These are phyloP conservation scores for Pegoplata infirma DNA, from an alignment of 2,888 invertebrate species.

Conservation along the genomic window DNA sequence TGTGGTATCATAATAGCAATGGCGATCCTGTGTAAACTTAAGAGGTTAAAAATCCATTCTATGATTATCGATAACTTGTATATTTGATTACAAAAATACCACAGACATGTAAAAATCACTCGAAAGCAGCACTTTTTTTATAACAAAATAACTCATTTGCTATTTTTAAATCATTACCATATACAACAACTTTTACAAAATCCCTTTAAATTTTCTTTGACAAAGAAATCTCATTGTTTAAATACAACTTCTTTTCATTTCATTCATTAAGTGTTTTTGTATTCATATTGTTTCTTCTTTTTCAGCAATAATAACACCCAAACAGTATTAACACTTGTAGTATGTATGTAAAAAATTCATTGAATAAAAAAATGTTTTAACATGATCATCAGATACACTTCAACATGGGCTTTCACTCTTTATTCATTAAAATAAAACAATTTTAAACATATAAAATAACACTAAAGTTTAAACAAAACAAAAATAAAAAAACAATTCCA, in stretches of 20 bases:
- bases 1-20: too few species aligned
- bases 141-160: too few species aligned
- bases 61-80: too few species aligned
- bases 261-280: conserved; percentile 1
- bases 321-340: background rate
- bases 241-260: background rate
- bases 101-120: too few species aligned
- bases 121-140: too few species aligned
- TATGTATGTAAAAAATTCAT: background rate
- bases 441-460: background rate
- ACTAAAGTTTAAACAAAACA: too few species aligned
- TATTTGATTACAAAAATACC: too few species aligned
- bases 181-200: background rate
- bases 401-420: conserved; percentile 15
- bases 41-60: too few species aligned
- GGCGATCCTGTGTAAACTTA: too few species aligned
- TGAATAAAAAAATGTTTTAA: background rate
- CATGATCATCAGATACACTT: background rate
- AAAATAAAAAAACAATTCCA: background rate
- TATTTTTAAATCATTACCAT: background rate
- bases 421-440: background rate
- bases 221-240: conserved; percentile 4
- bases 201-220: conserved; percentile 5
- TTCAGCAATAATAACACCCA: conserved; percentile 2
- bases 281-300: background rate